A percentile compares a stretch with the other conserved stretches of the same genome.
These are phyloP conservation scores for Mico argentatus DNA, from an alignment of 2,797 vertebrate species.

Conservation along the genomic window DNA sequence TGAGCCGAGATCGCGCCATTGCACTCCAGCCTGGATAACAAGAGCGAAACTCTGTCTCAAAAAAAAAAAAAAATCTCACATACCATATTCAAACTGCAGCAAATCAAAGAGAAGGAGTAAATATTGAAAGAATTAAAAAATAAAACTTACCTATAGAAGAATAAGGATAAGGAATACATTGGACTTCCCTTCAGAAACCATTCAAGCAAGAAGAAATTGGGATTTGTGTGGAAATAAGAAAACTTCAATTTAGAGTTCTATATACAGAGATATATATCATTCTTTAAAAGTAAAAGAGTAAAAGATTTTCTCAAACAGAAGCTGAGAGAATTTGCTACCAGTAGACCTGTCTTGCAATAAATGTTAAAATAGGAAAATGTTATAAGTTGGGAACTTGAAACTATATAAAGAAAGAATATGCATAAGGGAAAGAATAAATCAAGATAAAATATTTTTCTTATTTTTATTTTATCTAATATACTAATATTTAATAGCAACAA, in stretches of 20 bases:
- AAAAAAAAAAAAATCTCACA: neutral
- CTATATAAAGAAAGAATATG: neutral
- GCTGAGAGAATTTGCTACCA: neutral
- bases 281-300: neutral
- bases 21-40: no score
- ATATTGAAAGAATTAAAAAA: neutral
- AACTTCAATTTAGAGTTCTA: neutral
- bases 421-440: neutral
- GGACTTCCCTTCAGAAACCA: neutral
- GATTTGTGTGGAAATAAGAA: neutral
- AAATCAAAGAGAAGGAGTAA: neutral
- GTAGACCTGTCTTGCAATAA: neutral
- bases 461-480: neutral
- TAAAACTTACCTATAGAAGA: neutral
- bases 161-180: neutral
- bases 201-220: neutral
- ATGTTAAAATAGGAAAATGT: neutral
- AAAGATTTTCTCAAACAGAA: neutral
- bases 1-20: no score
- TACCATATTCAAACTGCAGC: neutral
- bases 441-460: neutral
- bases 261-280: neutral
- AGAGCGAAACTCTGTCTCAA: no score
- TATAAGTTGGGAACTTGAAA: neutral
- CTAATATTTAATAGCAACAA: neutral